These are phyloP conservation scores for Drosophila eohydei DNA, from an alignment of 2,888 invertebrate species.

Conservation along the genomic window DNA sequence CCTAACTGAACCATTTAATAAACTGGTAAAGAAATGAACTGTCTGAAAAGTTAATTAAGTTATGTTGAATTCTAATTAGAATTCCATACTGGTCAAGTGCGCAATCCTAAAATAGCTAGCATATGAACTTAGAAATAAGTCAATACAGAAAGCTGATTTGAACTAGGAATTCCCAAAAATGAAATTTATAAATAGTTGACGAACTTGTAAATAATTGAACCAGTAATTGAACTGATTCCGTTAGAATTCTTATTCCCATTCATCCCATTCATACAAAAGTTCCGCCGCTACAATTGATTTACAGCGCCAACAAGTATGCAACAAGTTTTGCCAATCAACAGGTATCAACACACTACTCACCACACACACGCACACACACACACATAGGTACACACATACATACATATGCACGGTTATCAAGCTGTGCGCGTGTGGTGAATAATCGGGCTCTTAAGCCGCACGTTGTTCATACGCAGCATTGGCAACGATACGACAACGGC, in stretches of 20 bases:
- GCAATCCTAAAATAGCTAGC: too few relatives aligned
- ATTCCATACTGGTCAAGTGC: too few relatives aligned
- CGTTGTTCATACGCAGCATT: constrained; percentile 68
- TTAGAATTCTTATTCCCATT: background rate
- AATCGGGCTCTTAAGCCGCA: constrained; percentile 56
- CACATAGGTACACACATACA: background rate
- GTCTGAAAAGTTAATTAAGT: background rate
- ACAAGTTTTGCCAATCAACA: constrained; percentile 73
- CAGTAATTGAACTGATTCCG: background rate
- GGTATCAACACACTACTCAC: constrained; percentile 64
- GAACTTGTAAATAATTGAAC: background rate
- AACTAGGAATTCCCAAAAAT: background rate
- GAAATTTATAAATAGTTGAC: background rate
- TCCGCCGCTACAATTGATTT: background rate
- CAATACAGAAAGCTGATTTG: background rate
- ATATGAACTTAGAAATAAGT: too few relatives aligned
- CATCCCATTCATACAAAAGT: background rate
- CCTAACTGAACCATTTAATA: too few relatives aligned
- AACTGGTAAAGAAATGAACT: background rate
- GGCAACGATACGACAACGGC: constrained; percentile 30
- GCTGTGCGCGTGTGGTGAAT: constrained; percentile 64
- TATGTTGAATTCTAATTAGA: too few relatives aligned
- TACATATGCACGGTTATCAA: constrained; percentile 6
- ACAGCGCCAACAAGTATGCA: constrained; percentile 58
- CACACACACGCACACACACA: constrained; percentile 31